Evolutionary conservation across 1,140 invertebrate genomes (phyloP), one percentile per base, ranked within the genome.

Genomic region (Papilio dardanus): DNA sequence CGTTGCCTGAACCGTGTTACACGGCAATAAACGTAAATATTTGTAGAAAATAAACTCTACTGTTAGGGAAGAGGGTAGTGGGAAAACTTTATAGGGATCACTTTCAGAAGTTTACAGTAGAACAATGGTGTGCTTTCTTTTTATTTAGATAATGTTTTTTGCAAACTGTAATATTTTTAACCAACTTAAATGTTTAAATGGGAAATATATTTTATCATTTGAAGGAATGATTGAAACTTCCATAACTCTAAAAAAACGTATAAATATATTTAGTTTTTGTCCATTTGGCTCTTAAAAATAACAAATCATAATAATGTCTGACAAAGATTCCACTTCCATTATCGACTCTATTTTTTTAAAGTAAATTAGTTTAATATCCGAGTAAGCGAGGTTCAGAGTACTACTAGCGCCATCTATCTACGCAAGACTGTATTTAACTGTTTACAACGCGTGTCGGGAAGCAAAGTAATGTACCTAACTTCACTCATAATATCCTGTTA

Each of bases 11-110:
- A 42, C 66, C 66, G 74, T 75, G 76, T 75, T 76, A 76, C 77
- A 74, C 37, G 74, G 75, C 76, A 76, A 77, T 81, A 82, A 81
- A 83, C 78, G 75, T 81, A 81, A 82, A 75, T 78, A 79, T 71
- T 68, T 75, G 75, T 28, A 71, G 81, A 76, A 81, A 84, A 80
- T 81, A 73, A 71, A 79, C 73, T 78, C 73, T 75, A 33, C 42
- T 73, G 46, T 66, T 73, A 54, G 77, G 35, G 62, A 37, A 58
- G 69, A 74, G 40, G 54, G 69, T 84, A 84, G 81, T 82, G 81
- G 76, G 75, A 68, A 77, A 82, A 82, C 66, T 84, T 82, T 82
- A 82, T 82, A 78, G 69, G 37, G 75, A 69, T 54, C 75, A 77
- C 75, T 79, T 78, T 69, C 73, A 74, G 75, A 79, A 79, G 75